A percentile compares a stretch with the other conserved stretches of the same genome.
These are phyloP conservation scores for Sebastolobus alascanus DNA, from an alignment of 2,797 vertebrate genomes.

Conservation along the genomic window DNA sequence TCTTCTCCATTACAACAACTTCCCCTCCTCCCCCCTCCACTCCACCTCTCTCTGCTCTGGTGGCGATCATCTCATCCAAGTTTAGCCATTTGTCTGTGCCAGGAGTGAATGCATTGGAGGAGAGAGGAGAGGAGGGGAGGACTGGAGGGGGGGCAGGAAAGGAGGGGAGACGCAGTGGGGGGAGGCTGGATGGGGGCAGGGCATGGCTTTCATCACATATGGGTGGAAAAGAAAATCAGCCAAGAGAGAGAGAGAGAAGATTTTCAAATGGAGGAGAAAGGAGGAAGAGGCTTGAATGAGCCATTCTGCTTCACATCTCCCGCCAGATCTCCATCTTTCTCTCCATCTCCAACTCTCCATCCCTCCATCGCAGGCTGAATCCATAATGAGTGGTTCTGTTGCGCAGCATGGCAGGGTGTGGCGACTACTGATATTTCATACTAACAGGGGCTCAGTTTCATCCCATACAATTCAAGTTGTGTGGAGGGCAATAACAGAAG, in stretches of 20 bases:
- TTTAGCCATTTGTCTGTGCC: slow-evolving; percentile 34
- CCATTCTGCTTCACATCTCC: slow-evolving; percentile 58
- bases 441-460: slow-evolving; percentile 11
- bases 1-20: slow-evolving; percentile 49
- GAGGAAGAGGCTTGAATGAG: slow-evolving; percentile 50
- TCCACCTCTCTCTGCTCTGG: slow-evolving; percentile 13
- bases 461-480: not conserved
- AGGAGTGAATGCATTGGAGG: slow-evolving; percentile 22
- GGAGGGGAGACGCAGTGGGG: slow-evolving; percentile 34
- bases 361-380: slow-evolving; percentile 55
- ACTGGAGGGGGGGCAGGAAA: not conserved
- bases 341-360: slow-evolving; percentile 18
- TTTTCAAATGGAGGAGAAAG: slow-evolving; percentile 13
- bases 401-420: slow-evolving; percentile 77
- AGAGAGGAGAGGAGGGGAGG: slow-evolving; percentile 1
- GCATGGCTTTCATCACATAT: slow-evolving; percentile 72
- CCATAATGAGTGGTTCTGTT: slow-evolving; percentile 61
- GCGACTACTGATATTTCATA: slow-evolving; percentile 47
- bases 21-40: not conserved
- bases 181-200: slow-evolving; percentile 70
- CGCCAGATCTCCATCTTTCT: slow-evolving; percentile 31
- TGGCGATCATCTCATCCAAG: slow-evolving; percentile 38
- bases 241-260: slow-evolving; percentile 19
- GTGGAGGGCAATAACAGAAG: slow-evolving; percentile 5
- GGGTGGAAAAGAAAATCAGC: slow-evolving; percentile 34